Evolutionary conservation across 2,113 vertebrate genomes (phyloP).

Genomic region (Hypocryptadius cinnamomeus): DNA sequence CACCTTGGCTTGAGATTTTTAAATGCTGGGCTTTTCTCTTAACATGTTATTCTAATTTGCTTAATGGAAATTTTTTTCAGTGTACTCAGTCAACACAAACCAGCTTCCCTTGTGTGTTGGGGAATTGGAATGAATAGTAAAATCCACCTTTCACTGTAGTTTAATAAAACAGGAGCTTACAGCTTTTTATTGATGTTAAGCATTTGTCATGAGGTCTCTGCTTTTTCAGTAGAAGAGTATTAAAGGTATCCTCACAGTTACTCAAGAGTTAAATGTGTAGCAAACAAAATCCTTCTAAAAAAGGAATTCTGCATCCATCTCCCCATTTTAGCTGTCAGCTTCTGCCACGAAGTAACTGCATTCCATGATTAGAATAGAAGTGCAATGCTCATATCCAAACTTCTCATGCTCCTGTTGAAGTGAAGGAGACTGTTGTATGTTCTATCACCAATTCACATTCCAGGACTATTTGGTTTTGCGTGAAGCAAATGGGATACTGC

Average conservation of each 20-base stretch:
- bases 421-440: background rate
- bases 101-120: background rate
- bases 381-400: background rate
- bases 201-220: background rate
- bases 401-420: background rate
- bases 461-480: background rate
- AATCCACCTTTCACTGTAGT: background rate
- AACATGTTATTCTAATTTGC: background rate
- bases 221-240: background rate
- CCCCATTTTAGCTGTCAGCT: background rate
- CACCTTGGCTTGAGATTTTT: background rate
- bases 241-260: background rate
- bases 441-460: background rate
- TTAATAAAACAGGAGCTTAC: background rate
- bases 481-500: background rate
- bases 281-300: background rate
- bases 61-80: background rate
- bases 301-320: background rate
- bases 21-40: background rate
- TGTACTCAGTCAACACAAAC: background rate
- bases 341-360: background rate
- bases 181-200: background rate
- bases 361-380: background rate
- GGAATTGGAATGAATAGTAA: background rate
- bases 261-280: background rate